Evolutionary conservation across 2,113 vertebrate genomes (phyloP).

Genomic region (Gnathonemus echidnorhynchus): DNA sequence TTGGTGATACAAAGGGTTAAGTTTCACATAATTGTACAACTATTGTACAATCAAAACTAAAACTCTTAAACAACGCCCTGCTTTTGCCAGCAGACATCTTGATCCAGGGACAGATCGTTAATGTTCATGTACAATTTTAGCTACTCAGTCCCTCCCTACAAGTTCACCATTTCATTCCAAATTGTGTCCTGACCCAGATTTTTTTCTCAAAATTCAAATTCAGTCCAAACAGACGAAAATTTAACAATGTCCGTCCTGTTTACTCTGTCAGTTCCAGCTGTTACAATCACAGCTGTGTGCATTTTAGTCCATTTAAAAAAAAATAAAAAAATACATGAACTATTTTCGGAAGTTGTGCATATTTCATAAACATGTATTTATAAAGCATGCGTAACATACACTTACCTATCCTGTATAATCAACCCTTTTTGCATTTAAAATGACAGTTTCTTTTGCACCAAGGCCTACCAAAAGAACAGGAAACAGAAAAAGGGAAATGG

Average conservation of each 20-base stretch:
- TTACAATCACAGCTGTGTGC: background rate
- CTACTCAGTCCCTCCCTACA: background rate
- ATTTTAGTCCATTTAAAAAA: background rate
- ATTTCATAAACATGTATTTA: conserved; percentile 55
- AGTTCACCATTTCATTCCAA: background rate
- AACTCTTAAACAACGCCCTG: background rate
- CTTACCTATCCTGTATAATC: conserved; percentile 36
- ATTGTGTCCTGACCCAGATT: background rate
- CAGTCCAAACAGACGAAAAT: background rate
- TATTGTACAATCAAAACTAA: background rate
- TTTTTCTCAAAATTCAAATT: background rate
- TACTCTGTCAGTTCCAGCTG: background rate
- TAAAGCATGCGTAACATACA: conserved; percentile 36
- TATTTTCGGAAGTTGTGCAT: conserved; percentile 34
- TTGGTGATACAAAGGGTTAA: background rate
- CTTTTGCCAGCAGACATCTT: background rate
- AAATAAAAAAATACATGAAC: conserved; percentile 24
- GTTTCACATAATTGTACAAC: background rate
- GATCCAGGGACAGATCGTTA: background rate
- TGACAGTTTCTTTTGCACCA: background rate
- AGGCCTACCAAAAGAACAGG: background rate
- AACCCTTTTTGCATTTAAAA: background rate
- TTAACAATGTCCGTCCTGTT: background rate
- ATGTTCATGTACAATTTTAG: background rate
- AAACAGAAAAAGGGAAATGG: background rate